phyloP scores from a whole-genome alignment of 2,888 invertebrate species.

The Blomia tropicalis region DNA sequence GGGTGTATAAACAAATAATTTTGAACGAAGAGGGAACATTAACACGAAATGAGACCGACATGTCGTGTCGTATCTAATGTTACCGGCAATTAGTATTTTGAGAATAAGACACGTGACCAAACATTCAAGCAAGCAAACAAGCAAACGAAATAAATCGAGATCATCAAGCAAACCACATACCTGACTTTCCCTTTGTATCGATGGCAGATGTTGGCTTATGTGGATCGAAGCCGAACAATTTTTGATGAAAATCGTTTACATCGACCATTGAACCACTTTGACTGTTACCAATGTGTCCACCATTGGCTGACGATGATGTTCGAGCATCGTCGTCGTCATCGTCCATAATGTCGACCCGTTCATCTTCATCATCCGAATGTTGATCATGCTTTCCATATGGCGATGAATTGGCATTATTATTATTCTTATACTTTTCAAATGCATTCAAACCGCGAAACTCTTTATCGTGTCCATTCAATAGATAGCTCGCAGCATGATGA shows the following conservation, averaged over 20 bases:
- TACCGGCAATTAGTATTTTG: too few species aligned
- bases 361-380: conserved; percentile 30
- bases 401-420: background rate
- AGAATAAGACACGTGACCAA: too few species aligned
- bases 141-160: too few species aligned
- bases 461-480: conserved; percentile 12
- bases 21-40: too few species aligned
- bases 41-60: too few species aligned
- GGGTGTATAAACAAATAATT: too few species aligned
- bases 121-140: too few species aligned
- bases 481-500: background rate
- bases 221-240: conserved; percentile 1
- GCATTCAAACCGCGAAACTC: conserved; percentile 16
- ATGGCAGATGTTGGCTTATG: conserved; percentile 1
- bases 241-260: conserved; percentile 3
- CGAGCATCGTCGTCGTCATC: conserved; percentile 25
- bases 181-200: background rate
- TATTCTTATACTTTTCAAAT: conserved; percentile 22
- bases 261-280: background rate
- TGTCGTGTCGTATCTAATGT: too few species aligned
- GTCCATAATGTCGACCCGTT: conserved; percentile 30
- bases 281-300: background rate
- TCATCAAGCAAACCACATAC: too few species aligned
- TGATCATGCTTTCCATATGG: background rate
- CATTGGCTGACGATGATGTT: background rate